Evolutionary conservation across 2,113 vertebrate species (phyloP).

Genomic region (Verasper variegatus): DNA sequence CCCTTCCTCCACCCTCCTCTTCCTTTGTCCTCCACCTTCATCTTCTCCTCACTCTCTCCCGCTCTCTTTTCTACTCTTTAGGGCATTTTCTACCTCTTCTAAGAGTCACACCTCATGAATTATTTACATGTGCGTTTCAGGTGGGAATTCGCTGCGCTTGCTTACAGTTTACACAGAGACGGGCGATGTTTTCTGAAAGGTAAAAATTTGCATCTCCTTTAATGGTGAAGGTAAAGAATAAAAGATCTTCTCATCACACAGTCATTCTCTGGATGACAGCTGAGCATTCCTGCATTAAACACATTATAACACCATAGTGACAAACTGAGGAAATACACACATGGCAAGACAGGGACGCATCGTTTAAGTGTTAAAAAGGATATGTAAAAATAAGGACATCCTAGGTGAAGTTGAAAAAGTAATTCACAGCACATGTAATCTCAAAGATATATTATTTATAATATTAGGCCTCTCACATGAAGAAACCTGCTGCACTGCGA

Average conservation of each 20-base stretch:
- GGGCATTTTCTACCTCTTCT: constrained; percentile 66
- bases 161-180: constrained; percentile 47
- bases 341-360: background rate
- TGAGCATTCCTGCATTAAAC: background rate
- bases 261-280: background rate
- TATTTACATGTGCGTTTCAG: constrained; percentile 65
- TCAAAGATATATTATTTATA: background rate
- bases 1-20: constrained; percentile 1
- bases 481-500: too few species aligned
- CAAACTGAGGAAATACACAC: background rate
- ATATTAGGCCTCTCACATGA: too few species aligned
- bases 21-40: constrained; percentile 6
- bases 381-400: background rate
- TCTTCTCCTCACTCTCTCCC: constrained; percentile 20
- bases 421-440: too few species aligned
- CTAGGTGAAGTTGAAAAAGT: background rate
- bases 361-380: background rate
- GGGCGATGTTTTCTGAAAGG: background rate
- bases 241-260: background rate
- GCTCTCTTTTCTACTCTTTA: constrained; percentile 42
- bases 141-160: constrained; percentile 41
- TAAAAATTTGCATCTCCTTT: constrained; percentile 14
- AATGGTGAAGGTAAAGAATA: constrained; percentile 28
- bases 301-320: background rate
- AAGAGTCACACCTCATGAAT: constrained; percentile 77